A percentile compares a stretch with the other conserved stretches of the same genome.
These are phyloP conservation scores for Hirtodrosophila histrioides DNA, from an alignment of 2,888 invertebrate genomes.

Conservation along the genomic window DNA sequence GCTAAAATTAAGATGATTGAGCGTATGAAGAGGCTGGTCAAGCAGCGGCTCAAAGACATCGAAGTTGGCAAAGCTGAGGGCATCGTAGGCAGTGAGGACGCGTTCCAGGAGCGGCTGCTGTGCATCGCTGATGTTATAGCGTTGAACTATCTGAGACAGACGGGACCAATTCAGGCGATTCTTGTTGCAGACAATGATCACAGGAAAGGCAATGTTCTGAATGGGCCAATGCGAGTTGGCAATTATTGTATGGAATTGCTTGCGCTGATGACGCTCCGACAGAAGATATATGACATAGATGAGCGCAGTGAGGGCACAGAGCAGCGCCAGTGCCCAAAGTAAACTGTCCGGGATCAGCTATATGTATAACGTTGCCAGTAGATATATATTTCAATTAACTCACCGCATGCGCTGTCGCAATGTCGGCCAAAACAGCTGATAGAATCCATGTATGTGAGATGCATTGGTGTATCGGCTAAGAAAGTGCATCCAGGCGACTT, in stretches of 20 bases:
- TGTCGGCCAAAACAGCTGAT: conserved; percentile 56
- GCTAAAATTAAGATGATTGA: conserved; percentile 81
- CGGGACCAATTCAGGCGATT: conserved; percentile 83
- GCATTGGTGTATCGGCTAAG: conserved; percentile 37
- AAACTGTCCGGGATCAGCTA: conserved; percentile 40
- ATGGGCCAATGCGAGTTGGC: conserved; percentile 76
- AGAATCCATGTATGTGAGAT: conserved; percentile 67
- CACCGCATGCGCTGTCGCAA: conserved; percentile 65
- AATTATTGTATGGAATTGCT: conserved; percentile 78
- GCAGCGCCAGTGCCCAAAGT: conserved; percentile 71
- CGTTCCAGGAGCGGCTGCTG: conserved; percentile 60
- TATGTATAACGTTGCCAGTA: too few species aligned
- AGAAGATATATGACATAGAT: conserved; percentile 69
- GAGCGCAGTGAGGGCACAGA: conserved; percentile 65
- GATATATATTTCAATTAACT: conserved; percentile 14
- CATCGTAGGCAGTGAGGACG: conserved; percentile 73
- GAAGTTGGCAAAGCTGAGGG: conserved; percentile 70
- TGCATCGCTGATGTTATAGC: conserved; percentile 50
- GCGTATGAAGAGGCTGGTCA: conserved; percentile 31
- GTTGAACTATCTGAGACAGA: conserved; percentile 57
- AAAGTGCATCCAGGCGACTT: conserved; percentile 47
- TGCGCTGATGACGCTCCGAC: conserved; percentile 66
- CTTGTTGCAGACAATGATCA: conserved; percentile 81
- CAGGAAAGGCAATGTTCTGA: conserved; percentile 80
- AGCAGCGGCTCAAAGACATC: conserved; percentile 44